Base-by-base conservation (phyloP, 2,797 vertebrate genomes). In the Holocentrus rufus region DNA sequence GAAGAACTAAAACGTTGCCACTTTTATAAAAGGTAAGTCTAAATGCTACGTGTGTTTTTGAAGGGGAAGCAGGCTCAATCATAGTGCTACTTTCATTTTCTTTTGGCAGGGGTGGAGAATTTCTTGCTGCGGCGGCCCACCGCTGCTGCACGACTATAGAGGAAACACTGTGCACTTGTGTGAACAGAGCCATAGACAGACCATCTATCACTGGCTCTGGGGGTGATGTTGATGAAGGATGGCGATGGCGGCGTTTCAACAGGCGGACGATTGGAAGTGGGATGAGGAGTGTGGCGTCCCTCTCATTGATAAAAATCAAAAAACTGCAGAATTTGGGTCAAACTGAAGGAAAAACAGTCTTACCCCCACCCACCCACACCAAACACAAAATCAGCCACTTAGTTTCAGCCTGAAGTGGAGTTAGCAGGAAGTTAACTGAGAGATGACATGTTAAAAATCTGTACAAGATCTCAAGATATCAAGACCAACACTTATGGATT, bases 161-260 rank as follows among this genome's bases (percentile, higher is more conserved):
- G 90, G 88, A 91, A 92, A 92, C 88, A 90, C 90, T 89, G 84
- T 72, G 80, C 31, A 74, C 31, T 66, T 3, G 44, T 66, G 77
- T 85, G 82, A 85, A 77, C 81, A 88, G 85, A 86, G 83, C 88
- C 89, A 86, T 27, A 84, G 85, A 91, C 83, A 86, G 79, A 89
- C 52, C 79, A 73, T 72, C 88, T 88, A 84, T 89, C 89, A 65
- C 58, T 27, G 82, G 75, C 84, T 89, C 87, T 88, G 83, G 73
- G 54, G 80, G 86, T 74, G 81, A 90, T 90, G 90, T 71, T 86
- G 87, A 90, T 91, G 87, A 70, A 90, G 81, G 81, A 92, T 90
- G 88, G 88, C 62, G 72, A 84, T n/a, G n/a, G n/a, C n/a, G n/a
- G n/a, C 67, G 74, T 85, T 89, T 85, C 81, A 60, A 85, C 81